Evolutionary conservation across 1,140 invertebrate genomes (phyloP), one percentile per base, ranked within the genome.

Genomic region (Neomicropteryx cornuta): DNA sequence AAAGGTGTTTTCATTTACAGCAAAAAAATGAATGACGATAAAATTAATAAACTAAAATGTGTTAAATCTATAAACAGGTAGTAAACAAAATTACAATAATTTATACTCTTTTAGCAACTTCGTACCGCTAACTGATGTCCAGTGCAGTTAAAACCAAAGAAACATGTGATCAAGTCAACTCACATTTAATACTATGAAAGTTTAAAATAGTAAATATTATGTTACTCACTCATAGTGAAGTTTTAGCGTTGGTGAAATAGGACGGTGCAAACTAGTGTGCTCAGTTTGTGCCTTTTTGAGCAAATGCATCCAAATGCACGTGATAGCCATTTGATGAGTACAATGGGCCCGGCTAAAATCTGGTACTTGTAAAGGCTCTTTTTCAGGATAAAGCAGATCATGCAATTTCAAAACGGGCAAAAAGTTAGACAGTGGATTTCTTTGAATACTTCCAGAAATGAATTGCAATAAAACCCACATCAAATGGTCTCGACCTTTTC

Each of bases 381-480:
- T 84, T 55, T 96, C 92, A 0, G 89, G 86, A 62, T 96, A 97
- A 1, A 97, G 65, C 5, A 95, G 65, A 59, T 97, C 92, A 59
- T 92, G 91, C 1, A 96, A 66, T 59, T 89, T 86, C 38, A 96
- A 75, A 22, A 96, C 86, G 1, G 90, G 89, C 30, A 95, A 62
- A 55, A 95, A 95, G 55, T 91, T 90, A 4, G 79, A 79, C 17
- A 94, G 57, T 1, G 89, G 85, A 68, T 95, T 95, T 46, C 92
- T 81, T 62, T 95, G 90, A 52, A 97, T 97, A 53, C 88, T 93
- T 31, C 92, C 91, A 2, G 92, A 96, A 42, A 97, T 93, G 53
- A 94, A 97, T 61, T 97, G 93, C 5, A 97, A 60, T n/a, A 97
- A 62, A 3, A 93, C 85, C 93, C 93, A 97, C 92, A 97, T 97